Base-by-base conservation (phyloP, 2,113 vertebrate genomes). In the Platycercus adscitus region DNA sequence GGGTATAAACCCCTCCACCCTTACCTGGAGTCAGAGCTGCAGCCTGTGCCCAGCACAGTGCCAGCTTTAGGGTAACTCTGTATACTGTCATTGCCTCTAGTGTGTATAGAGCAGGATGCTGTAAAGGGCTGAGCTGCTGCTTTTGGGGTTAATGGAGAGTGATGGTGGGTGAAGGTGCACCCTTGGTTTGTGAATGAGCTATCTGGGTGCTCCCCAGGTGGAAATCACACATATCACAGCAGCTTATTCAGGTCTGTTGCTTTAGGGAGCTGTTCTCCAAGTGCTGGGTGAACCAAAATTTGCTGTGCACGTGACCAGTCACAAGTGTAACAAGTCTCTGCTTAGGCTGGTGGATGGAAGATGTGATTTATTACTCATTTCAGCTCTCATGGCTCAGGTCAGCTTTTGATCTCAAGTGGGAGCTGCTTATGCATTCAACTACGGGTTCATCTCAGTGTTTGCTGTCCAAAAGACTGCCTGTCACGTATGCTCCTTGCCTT, bases 161-260 rank as follows among this genome's bases (percentile, higher is more conserved):
- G 33, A 44, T 16, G 47, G 23, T 18, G 49, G 37, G 71, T 1
- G 17, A 8, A 56, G 55, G 33, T 46, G 35, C 13, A 39, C 16
- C 35, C 18, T 21, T 46, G n/a, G 18, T 20, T 47, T 49, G 4
- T 0, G 29, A 46, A 17, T 20, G 11, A 64, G 16, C 17, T 29
- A 12, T 20, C 20, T 35, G 61, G 47, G 28, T 3, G 35, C 26
- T 60, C 21, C 60, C 24, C 3, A 2, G 5, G 19, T 11, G 28
- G 37, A 41, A 80, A 28, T 23, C 4, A 0, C 2, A 5, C 2
- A 0, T 24, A 10, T 37, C 6, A 1, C 31, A 29, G 17, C 9
- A 18, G 21, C 20, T 69, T 75, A 4, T 35, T 55, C 4, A 2
- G 35, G 16, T 39, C 41, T 31, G 55, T 41, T 17, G 41, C 33